phyloP scores from a whole-genome alignment of 1,140 invertebrate genomes.

The Drosophila bocki region DNA sequence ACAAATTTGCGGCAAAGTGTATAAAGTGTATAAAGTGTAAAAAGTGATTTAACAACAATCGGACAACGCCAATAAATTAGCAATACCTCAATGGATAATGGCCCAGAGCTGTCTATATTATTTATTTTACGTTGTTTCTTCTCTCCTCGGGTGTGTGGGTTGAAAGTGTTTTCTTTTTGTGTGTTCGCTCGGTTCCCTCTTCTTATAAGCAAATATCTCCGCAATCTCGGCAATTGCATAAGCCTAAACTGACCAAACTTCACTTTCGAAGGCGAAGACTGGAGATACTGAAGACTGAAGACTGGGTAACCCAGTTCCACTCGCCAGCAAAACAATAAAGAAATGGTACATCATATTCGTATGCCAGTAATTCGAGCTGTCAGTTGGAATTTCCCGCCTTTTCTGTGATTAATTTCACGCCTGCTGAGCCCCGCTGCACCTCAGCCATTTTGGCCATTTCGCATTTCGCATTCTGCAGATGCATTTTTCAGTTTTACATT shows the following conservation, averaged over 20 bases:
- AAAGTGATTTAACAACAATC: conserved; percentile 78
- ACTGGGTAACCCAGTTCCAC: conserved; percentile 78
- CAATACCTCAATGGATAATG: conserved; percentile 73
- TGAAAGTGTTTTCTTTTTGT: conserved; percentile 60
- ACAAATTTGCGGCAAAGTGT: conserved; percentile 41
- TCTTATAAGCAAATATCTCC: conserved; percentile 41
- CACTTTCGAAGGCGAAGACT: conserved; percentile 55
- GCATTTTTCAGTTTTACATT: conserved; percentile 59
- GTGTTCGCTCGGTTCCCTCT: conserved; percentile 15
- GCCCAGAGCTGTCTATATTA: conserved; percentile 60
- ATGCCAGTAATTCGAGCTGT: conserved; percentile 71
- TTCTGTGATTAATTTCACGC: conserved; percentile 76
- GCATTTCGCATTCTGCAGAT: conserved; percentile 56
- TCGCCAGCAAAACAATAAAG: conserved; percentile 36
- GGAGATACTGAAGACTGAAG: conserved; percentile 5
- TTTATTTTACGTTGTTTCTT: conserved; percentile 42
- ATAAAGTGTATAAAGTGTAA: conserved; percentile 70
- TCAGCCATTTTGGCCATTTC: conserved; percentile 33
- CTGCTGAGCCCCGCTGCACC: conserved; percentile 53
- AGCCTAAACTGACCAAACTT: conserved; percentile 55
- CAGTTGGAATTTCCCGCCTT: conserved; percentile 41
- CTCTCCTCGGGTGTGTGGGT: conserved; percentile 56
- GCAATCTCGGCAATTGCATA: conserved; percentile 60
- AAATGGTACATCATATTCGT: conserved; percentile 68
- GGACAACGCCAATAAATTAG: conserved; percentile 72